Conservation (phyloP, 2,797 vertebrate species). For the Microcaecilia unicolor region DNA sequence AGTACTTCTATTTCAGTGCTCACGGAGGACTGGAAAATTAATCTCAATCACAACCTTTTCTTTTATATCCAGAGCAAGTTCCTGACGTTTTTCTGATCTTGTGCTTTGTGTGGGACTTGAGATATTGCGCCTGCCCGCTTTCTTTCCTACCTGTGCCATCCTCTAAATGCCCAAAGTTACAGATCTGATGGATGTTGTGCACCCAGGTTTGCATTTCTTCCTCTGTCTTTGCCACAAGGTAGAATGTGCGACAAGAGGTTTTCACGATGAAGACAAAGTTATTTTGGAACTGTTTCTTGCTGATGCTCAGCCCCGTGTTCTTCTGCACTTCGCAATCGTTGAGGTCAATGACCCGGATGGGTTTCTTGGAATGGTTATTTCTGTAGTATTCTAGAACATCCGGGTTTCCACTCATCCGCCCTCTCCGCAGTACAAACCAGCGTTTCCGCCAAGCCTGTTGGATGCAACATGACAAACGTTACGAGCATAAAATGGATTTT, state of each 20-base stretch:
- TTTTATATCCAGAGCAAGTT: too few relatives aligned
- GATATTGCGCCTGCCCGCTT: background rate
- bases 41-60: too few relatives aligned
- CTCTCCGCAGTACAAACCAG: conserved; percentile 91
- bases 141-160: conserved; percentile 64
- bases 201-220: conserved; percentile 95
- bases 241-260: conserved; percentile 81
- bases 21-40: too few relatives aligned
- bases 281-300: conserved; percentile 81
- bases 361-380: conserved; percentile 80
- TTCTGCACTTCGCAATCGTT: conserved; percentile 82
- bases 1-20: too few relatives aligned
- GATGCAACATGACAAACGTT: background rate
- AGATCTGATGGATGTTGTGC: conserved; percentile 84
- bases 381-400: conserved; percentile 95
- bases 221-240: conserved; percentile 92
- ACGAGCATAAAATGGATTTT: too few relatives aligned
- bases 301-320: conserved; percentile 64
- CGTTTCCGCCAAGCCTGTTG: conserved; percentile 95
- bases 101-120: too few relatives aligned
- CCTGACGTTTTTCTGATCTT: too few relatives aligned
- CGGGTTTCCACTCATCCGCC: conserved; percentile 89
- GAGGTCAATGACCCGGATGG: conserved; percentile 87
- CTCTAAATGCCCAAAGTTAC: conserved; percentile 73
- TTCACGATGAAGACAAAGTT: conserved; percentile 89